Conservation (phyloP, 2,113 vertebrate genomes). For the Malaclemys terrapin region DNA sequence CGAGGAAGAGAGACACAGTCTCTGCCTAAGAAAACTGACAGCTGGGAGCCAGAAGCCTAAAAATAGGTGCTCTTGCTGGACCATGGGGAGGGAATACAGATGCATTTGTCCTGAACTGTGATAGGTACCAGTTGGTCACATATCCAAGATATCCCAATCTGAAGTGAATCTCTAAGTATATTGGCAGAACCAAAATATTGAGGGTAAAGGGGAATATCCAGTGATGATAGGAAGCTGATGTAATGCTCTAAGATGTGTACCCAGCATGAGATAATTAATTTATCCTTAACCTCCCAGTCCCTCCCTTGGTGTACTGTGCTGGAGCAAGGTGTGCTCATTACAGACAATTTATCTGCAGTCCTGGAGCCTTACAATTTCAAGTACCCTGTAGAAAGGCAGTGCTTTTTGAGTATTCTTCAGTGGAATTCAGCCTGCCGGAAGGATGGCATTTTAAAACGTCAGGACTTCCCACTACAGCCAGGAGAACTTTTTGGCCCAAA, state of each 20-base stretch:
- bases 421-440: not conserved
- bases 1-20: too few relatives aligned
- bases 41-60: too few relatives aligned
- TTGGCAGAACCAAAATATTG: conserved; percentile 48
- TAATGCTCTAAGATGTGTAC: not conserved
- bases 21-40: too few relatives aligned
- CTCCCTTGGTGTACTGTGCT: not conserved
- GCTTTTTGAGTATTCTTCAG: not conserved
- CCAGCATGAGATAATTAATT: not conserved
- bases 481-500: not conserved
- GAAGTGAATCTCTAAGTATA: not conserved
- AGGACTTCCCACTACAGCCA: not conserved
- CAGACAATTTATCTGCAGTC: not conserved
- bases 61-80: too few relatives aligned
- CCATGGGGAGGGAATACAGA: too few relatives aligned
- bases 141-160: not conserved
- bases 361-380: not conserved
- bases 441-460: not conserved
- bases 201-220: conserved; percentile 19
- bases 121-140: conserved; percentile 46
- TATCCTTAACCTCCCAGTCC: not conserved
- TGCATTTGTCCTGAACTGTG: not conserved
- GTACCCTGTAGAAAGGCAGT: not conserved
- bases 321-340: not conserved
- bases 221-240: not conserved